phyloP scores from a whole-genome alignment of 2,113 vertebrate species.

The Cervus canadensis region DNA sequence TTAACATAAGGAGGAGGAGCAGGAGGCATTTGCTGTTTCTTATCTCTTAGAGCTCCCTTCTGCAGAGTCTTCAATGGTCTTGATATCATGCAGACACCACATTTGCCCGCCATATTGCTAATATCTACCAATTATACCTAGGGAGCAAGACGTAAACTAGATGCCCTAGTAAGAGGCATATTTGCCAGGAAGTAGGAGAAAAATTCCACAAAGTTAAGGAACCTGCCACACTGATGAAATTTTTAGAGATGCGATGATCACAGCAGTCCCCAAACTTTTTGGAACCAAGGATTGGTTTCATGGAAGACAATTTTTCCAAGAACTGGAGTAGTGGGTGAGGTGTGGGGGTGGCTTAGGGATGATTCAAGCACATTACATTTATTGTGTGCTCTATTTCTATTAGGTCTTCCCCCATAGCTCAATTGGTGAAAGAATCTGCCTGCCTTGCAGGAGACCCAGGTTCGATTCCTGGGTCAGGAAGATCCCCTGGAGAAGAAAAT shows the following conservation, averaged over 20 bases:
- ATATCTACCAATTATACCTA: not conserved
- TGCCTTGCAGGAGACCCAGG: not conserved
- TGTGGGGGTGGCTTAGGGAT: not conserved
- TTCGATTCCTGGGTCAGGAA: not conserved
- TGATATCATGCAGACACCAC: not conserved
- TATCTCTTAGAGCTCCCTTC: not conserved
- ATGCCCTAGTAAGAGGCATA: not conserved
- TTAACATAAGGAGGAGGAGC: not conserved
- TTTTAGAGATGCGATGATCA: not conserved
- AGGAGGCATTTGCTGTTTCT: not conserved
- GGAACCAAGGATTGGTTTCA: not conserved
- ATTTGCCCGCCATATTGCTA: not conserved
- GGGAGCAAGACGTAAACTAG: conserved; percentile 13
- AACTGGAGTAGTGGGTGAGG: not conserved
- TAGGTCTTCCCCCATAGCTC: not conserved
- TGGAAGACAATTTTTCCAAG: fast-evolving
- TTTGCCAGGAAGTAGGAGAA: not conserved
- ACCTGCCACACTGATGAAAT: not conserved
- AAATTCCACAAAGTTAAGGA: not conserved
- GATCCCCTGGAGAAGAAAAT: not conserved
- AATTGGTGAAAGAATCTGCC: not conserved
- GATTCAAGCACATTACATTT: not conserved
- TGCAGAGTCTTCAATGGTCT: not conserved
- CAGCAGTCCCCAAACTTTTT: not conserved
- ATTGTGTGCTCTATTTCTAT: not conserved